Evolutionary conservation across 2,113 vertebrate genomes (phyloP).

Genomic region (Lagopus leucura): DNA sequence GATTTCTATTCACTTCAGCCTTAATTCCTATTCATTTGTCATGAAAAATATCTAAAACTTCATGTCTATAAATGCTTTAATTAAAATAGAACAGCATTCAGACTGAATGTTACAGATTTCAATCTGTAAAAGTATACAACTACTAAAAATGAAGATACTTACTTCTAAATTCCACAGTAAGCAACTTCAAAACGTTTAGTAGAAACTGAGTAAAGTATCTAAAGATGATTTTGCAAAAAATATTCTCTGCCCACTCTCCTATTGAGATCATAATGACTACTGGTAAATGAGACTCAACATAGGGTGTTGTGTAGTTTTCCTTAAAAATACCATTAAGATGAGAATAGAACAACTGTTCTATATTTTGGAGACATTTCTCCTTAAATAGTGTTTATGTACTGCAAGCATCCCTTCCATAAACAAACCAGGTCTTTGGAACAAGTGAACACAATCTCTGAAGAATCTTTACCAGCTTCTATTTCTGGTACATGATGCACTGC

Average conservation of each 20-base stretch:
- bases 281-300: neutral
- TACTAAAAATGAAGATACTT: neutral
- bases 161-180: neutral
- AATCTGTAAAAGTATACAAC: neutral
- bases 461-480: conserved; percentile 74
- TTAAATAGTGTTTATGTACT: conserved; percentile 70
- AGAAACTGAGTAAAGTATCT: neutral
- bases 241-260: neutral
- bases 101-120: neutral
- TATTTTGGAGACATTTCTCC: conserved; percentile 63
- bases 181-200: neutral
- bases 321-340: conserved; percentile 54
- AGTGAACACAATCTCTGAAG: conserved; percentile 70
- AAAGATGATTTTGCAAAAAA: neutral
- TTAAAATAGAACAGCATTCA: neutral
- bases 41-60: conserved; percentile 1
- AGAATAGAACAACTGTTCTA: conserved; percentile 50
- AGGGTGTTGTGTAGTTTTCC: neutral
- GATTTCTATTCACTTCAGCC: neutral
- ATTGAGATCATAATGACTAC: neutral
- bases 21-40: neutral
- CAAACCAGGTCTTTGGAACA: conserved; percentile 71
- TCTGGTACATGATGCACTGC: conserved; percentile 54
- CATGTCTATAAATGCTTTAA: neutral
- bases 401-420: conserved; percentile 68